These are phyloP conservation scores for Caretta caretta DNA, from an alignment of 2,113 vertebrate genomes.

Conservation along the genomic window DNA sequence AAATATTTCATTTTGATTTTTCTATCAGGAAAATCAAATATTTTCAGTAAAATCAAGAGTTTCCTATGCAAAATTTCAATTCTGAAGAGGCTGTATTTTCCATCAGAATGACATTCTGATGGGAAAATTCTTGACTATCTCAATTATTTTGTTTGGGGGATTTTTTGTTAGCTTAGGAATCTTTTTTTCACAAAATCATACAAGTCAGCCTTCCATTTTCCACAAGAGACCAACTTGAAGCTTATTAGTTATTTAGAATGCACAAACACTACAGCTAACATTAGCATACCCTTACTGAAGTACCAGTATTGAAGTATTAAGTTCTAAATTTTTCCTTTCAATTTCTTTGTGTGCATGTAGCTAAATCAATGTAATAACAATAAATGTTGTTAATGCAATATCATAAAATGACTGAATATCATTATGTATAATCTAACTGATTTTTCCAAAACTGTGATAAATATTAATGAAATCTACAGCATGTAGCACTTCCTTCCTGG, in stretches of 20 bases:
- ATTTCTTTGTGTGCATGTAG: background rate
- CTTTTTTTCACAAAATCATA: background rate
- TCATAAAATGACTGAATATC: background rate
- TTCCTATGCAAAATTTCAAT: background rate
- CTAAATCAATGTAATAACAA: slow-evolving; percentile 12
- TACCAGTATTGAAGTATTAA: background rate
- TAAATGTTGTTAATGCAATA: background rate
- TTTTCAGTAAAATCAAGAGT: background rate
- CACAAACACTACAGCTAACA: background rate
- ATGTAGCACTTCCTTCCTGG: background rate
- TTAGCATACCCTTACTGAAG: background rate
- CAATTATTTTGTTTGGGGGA: background rate
- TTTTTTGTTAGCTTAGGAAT: background rate
- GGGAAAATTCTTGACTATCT: background rate
- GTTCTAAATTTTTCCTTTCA: background rate
- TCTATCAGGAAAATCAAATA: background rate
- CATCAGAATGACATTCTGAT: background rate
- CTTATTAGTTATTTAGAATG: background rate
- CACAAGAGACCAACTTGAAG: rapidly evolving
- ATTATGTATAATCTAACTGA: slow-evolving; percentile 9
- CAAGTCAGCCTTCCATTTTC: background rate
- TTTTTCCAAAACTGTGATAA: background rate
- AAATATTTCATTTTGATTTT: background rate
- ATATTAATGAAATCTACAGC: background rate
- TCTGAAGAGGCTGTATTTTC: background rate